Percentiles rank a stretch among this genome's conserved stretches.
These are phyloP conservation scores for Rattus rattus DNA, from an alignment of 2,113 vertebrate genomes.

Conservation along the genomic window DNA sequence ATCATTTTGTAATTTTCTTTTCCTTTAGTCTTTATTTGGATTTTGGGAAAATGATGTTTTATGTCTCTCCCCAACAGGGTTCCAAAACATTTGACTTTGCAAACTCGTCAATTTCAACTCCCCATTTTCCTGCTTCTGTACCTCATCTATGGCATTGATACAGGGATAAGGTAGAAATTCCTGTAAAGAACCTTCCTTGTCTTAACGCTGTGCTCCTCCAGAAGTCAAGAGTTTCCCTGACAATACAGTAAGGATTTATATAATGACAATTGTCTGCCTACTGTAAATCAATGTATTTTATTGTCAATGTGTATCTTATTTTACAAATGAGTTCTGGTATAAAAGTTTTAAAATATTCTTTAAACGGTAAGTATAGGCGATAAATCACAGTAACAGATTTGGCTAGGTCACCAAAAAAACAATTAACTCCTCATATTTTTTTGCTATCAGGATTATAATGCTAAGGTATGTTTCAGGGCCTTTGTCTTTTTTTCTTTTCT, in stretches of 20 bases:
- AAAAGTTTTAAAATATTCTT: background rate
- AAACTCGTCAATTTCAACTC: background rate
- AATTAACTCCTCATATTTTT: background rate
- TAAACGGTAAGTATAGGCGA: background rate
- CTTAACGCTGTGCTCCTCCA: background rate
- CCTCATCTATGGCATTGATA: background rate
- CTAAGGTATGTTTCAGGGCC: background rate
- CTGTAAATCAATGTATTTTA: background rate
- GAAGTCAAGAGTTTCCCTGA: background rate
- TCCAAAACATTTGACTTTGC: background rate
- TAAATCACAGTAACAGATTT: background rate
- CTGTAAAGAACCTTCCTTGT: background rate
- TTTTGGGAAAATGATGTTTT: constrained; percentile 9
- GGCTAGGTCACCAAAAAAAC: background rate
- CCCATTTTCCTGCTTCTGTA: fast-evolving
- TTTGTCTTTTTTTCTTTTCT: background rate
- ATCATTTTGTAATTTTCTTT: constrained; percentile 57
- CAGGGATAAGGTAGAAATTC: background rate
- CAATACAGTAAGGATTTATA: background rate
- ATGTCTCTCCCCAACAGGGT: background rate
- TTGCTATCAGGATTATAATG: background rate
- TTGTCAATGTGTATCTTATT: background rate
- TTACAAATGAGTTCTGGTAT: background rate
- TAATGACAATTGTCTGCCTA: background rate
- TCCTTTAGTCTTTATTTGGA: constrained; percentile 24